phyloP scores from a whole-genome alignment of 1,140 invertebrate species.

The Tetramorium simillimum region DNA sequence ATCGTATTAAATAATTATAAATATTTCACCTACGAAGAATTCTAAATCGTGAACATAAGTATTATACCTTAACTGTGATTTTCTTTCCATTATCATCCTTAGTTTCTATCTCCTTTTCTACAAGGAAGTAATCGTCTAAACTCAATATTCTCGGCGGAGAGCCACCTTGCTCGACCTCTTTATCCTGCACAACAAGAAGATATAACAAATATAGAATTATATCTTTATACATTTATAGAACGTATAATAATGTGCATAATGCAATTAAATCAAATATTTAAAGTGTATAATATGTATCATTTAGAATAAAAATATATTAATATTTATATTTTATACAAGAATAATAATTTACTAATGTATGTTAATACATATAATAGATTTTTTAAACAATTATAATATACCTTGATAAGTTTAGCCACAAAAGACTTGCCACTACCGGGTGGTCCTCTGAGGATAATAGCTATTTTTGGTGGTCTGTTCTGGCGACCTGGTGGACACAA shows the following conservation, averaged over 20 bases:
- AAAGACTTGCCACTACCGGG: conserved; percentile 96
- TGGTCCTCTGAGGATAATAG: conserved; percentile 95
- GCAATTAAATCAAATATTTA: neutral
- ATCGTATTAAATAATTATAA: neutral
- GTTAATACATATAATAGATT: conserved; percentile 7
- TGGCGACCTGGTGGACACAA: conserved; percentile 90
- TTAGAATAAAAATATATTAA: neutral
- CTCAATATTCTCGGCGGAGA: conserved; percentile 95
- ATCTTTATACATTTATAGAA: neutral
- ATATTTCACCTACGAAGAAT: neutral
- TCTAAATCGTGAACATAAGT: neutral
- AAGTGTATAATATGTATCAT: neutral
- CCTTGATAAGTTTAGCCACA: conserved; percentile 95
- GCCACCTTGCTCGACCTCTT: conserved; percentile 91
- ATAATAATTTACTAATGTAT: neutral
- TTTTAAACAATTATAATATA: conserved; percentile 79
- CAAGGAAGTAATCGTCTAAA: conserved; percentile 98
- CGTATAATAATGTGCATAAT: neutral
- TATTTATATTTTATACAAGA: neutral
- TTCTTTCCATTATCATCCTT: conserved; percentile 93
- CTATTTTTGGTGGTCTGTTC: conserved; percentile 92
- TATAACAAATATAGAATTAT: neutral
- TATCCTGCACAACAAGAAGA: conserved; percentile 86
- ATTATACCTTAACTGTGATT: conserved; percentile 87
- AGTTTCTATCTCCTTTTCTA: conserved; percentile 93